Evolutionary conservation across 2,797 vertebrate species (phyloP).

Genomic region (Lophius americanus): DNA sequence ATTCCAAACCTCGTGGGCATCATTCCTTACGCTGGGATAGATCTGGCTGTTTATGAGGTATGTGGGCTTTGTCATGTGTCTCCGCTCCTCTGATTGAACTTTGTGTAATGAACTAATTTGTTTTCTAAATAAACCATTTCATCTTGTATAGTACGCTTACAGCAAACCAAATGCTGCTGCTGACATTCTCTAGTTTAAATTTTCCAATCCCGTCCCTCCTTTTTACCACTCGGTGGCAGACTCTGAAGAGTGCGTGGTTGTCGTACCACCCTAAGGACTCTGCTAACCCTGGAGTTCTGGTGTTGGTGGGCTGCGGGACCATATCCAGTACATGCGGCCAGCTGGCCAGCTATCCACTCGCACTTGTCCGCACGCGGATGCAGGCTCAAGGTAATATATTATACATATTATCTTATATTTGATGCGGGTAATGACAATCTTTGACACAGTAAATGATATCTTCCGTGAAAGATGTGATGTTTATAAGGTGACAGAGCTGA

Average conservation of each 20-base stretch:
- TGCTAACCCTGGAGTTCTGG: constrained; percentile 92
- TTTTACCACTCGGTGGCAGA: constrained; percentile 72
- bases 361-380: constrained; percentile 97
- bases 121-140: constrained; percentile 12
- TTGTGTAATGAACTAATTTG: constrained; percentile 23
- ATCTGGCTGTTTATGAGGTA: constrained; percentile 97
- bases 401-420: background rate
- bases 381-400: constrained; percentile 91
- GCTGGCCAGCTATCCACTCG: constrained; percentile 95
- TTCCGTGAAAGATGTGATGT: background rate
- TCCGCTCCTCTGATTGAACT: constrained; percentile 17
- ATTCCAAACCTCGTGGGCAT: constrained; percentile 96
- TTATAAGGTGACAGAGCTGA: background rate
- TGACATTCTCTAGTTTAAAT: background rate
- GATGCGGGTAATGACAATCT: constrained; percentile 6
- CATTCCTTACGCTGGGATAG: constrained; percentile 98
- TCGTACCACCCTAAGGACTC: constrained; percentile 89
- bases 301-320: constrained; percentile 94
- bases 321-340: constrained; percentile 96
- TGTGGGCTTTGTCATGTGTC: constrained; percentile 15
- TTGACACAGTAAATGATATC: background rate
- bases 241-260: constrained; percentile 92
- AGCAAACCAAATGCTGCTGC: background rate
- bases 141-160: background rate
- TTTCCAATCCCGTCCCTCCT: background rate